These are phyloP conservation scores for Loriculus beryllinus DNA, from an alignment of 2,797 vertebrate species.

Conservation along the genomic window DNA sequence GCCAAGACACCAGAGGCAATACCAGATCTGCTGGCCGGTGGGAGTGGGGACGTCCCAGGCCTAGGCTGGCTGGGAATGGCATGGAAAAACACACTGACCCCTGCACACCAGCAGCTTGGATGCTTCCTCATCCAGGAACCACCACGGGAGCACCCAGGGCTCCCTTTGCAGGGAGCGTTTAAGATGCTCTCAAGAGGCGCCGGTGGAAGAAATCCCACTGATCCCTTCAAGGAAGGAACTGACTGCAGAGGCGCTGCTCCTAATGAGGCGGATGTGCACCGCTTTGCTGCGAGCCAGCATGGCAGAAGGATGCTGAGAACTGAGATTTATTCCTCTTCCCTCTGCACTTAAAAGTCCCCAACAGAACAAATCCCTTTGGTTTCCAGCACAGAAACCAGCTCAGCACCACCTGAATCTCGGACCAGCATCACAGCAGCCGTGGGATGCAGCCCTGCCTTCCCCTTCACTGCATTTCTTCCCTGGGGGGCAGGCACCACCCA, in stretches of 20 bases:
- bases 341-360: not conserved
- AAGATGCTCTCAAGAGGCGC: not conserved
- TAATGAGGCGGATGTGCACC: rapidly evolving
- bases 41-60: rapidly evolving
- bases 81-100: not conserved
- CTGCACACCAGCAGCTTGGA: not conserved
- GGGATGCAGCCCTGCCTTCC: not conserved
- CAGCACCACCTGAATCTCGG: rapidly evolving
- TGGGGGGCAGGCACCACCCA: too few species aligned
- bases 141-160: not conserved
- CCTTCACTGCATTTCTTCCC: not conserved
- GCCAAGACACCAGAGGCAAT: rapidly evolving
- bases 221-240: not conserved
- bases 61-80: not conserved
- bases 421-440: rapidly evolving
- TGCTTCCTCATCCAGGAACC: not conserved
- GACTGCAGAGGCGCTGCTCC: not conserved
- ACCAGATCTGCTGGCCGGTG: not conserved
- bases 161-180: not conserved
- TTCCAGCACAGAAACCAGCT: not conserved
- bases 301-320: not conserved
- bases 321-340: not conserved
- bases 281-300: not conserved
- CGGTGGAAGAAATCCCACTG: rapidly evolving
- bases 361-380: not conserved